phyloP scores from a whole-genome alignment of 2,113 vertebrate genomes.

The Dolichotis patagonum region DNA sequence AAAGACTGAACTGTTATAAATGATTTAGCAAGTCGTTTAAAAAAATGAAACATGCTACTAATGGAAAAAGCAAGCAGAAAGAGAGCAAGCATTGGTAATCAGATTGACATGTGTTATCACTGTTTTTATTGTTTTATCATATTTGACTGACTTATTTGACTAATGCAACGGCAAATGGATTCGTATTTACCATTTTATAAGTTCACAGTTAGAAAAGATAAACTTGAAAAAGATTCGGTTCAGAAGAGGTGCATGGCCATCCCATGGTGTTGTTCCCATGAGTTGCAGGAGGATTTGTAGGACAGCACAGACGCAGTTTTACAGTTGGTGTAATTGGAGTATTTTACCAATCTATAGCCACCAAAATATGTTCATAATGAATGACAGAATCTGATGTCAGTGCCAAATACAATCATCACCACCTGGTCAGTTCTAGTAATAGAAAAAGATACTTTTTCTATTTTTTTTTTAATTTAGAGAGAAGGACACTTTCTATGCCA shows the following conservation, averaged over 20 bases:
- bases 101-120: not conserved
- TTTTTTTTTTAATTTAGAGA: not conserved
- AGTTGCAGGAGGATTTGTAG: not conserved
- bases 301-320: not conserved
- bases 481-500: not conserved
- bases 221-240: not conserved
- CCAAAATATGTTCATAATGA: not conserved
- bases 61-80: not conserved
- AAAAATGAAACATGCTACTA: not conserved
- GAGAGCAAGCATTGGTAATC: not conserved
- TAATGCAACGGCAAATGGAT: not conserved
- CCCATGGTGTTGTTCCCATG: not conserved
- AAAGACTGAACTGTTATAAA: not conserved
- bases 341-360: not conserved
- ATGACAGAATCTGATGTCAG: not conserved
- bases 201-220: conserved; percentile 47
- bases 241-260: not conserved
- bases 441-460: not conserved
- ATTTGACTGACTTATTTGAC: conserved; percentile 38
- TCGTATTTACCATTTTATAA: not conserved
- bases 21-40: not conserved
- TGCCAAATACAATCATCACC: not conserved
- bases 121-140: not conserved
- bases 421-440: not conserved
- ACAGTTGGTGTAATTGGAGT: not conserved